A percentile compares a stretch with the other conserved stretches of the same genome.
Evolutionary conservation across 2,113 vertebrate species (phyloP).

Genomic region (Otocyon megalotis): DNA sequence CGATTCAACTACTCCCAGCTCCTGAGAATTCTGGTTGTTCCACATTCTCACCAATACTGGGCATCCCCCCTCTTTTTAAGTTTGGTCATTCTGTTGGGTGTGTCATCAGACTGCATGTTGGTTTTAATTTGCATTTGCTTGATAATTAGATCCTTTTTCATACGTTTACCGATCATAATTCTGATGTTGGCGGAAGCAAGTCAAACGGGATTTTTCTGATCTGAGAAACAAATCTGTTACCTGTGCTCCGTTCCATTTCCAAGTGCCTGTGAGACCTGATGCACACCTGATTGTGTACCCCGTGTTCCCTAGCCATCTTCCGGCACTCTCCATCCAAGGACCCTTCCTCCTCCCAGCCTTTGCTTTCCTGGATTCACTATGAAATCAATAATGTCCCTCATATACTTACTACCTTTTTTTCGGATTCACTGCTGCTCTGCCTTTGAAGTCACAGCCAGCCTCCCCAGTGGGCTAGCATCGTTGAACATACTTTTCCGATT

Average conservation of each 20-base stretch:
- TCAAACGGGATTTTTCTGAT: conserved; percentile 7
- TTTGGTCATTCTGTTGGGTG: not conserved
- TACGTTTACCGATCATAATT: not conserved
- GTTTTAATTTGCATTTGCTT: conserved; percentile 35
- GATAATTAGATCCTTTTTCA: conserved; percentile 11
- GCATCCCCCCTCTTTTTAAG: not conserved
- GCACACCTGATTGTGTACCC: not conserved
- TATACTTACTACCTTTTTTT: not conserved
- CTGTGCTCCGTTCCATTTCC: conserved; percentile 9
- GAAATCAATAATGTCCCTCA: not conserved
- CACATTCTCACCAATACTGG: not conserved
- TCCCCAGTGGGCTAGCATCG: conserved; percentile 53
- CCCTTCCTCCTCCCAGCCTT: not conserved
- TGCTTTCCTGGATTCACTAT: not conserved
- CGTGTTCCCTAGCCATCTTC: not conserved
- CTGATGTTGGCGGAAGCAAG: not conserved
- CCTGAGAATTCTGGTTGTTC: not conserved
- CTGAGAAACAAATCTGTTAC: not conserved
- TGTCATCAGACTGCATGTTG: not conserved
- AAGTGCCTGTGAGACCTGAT: not conserved
- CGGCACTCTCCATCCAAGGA: not conserved
- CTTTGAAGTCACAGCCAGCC: conserved; percentile 40
- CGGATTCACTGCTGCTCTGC: not conserved
- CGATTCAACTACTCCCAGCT: not conserved
- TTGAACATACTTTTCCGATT: conserved; percentile 48